Evolutionary conservation across 2,797 vertebrate species (phyloP), one percentile per base, ranked within the genome.

Genomic region (Phoebastria nigripes): DNA sequence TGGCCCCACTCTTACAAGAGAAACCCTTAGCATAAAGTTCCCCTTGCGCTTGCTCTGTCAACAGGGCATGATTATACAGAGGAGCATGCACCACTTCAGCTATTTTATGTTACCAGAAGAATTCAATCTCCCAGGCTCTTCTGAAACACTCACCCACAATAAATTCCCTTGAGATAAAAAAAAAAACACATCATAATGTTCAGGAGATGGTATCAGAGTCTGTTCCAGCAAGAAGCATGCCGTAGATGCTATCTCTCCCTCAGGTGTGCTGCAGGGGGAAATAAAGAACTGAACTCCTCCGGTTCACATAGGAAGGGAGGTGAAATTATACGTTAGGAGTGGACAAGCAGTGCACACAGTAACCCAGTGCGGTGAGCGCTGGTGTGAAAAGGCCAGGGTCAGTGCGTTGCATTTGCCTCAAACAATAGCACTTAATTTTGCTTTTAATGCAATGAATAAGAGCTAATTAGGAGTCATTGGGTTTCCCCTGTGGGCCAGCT

Each of bases 81-180:
- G 66, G 6, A 90, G 29, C 69, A 16, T 19, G 63, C 11, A 28
- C n/a, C 22, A 3, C 89, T 44, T 13, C 86, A 62, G 46, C 81
- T 72, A 0, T 56, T 90, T 47, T 8, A 25, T 37, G 28, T 24
- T 21, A 42, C 46, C 58, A 72, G 54, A 94, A 77, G 79, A 96
- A 92, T 95, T 94, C 84, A 33, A 1, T 62, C 94, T 96, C 86
- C 51, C 81, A 37, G 95, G 90, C 94, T 85, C 49, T 89, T 46
- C 77, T 70, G 70, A 46, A 82, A 67, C 84, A 59, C 54, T 72
- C 83, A 35, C 67, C 83, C 78, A 72, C 78, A 87, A 77, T 29
- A 87, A 94, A 94, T 95, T 93, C 93, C 94, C 87, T 82, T 89
- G 87, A 96, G 92, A 89, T 28, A 93, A 63, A 87, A 90, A 47